Conservation (phyloP, 2,113 vertebrate species). For the Phocoena phocoena region DNA sequence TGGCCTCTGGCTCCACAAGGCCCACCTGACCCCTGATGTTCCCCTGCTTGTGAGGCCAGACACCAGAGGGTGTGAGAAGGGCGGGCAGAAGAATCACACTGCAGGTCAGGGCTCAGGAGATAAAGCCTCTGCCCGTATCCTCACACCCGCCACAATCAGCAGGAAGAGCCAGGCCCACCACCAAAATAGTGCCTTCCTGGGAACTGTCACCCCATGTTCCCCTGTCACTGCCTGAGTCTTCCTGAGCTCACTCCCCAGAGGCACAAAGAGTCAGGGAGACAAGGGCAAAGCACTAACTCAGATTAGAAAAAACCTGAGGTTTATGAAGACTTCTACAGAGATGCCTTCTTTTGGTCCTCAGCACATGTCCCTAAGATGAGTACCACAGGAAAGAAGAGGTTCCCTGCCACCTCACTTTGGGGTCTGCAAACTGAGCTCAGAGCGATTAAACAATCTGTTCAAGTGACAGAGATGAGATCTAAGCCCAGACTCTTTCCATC, state of each 20-base stretch:
- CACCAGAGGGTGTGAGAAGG: neutral
- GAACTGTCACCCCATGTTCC: neutral
- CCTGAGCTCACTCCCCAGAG: neutral
- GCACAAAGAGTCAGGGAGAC: neutral
- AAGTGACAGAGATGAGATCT: neutral
- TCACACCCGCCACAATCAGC: neutral
- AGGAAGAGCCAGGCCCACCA: neutral
- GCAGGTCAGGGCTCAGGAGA: neutral
- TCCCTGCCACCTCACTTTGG: neutral
- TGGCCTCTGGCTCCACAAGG: rapidly evolving
- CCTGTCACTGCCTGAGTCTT: neutral
- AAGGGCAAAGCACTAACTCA: neutral
- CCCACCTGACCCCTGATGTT: too few species aligned
- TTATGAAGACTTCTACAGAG: neutral
- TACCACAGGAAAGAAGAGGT: neutral
- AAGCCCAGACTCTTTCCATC: neutral
- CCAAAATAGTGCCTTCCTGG: neutral
- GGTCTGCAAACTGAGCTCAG: neutral
- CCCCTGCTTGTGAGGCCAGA: neutral
- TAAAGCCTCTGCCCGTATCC: neutral
- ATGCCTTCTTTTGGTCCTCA: rapidly evolving
- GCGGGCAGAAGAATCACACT: neutral
- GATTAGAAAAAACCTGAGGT: neutral
- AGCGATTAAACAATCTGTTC: too few species aligned
- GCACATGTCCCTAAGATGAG: neutral